Conservation (phyloP, 1,140 invertebrate genomes). For the Dermatophagoides farinae region DNA sequence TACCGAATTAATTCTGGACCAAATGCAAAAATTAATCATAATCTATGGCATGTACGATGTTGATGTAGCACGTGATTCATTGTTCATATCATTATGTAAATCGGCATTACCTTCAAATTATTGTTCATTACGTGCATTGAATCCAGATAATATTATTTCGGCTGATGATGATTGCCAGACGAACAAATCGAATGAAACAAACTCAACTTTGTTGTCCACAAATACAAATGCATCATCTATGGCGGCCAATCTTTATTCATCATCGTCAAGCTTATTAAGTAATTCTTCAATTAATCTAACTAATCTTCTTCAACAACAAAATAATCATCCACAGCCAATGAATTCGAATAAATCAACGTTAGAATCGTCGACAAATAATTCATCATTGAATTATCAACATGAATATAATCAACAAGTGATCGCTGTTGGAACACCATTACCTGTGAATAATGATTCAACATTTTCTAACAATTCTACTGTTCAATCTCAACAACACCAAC, state of each 20-base stretch:
- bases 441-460: conserved; percentile 28
- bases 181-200: background rate
- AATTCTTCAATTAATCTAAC: background rate
- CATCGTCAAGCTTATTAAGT: background rate
- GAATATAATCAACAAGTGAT: conserved; percentile 54
- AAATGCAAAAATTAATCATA: conserved; percentile 44
- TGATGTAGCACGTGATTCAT: conserved; percentile 60
- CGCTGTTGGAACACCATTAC: conserved; percentile 53
- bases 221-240: background rate
- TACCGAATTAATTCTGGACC: conserved; percentile 68
- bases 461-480: background rate
- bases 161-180: background rate
- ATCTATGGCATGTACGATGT: conserved; percentile 52
- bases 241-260: background rate
- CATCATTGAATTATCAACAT: conserved; percentile 61
- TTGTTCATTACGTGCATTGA: conserved; percentile 30
- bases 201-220: background rate
- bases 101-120: conserved; percentile 86
- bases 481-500: background rate
- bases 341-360: background rate
- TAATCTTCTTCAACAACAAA: conserved; percentile 8
- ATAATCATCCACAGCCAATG: background rate
- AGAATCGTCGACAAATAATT: conserved; percentile 24
- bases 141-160: background rate
- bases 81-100: conserved; percentile 79